A percentile compares a stretch with the other conserved stretches of the same genome.
phyloP scores from a whole-genome alignment of 64 coral and sea anemone genomes.

The Montipora cactus region DNA sequence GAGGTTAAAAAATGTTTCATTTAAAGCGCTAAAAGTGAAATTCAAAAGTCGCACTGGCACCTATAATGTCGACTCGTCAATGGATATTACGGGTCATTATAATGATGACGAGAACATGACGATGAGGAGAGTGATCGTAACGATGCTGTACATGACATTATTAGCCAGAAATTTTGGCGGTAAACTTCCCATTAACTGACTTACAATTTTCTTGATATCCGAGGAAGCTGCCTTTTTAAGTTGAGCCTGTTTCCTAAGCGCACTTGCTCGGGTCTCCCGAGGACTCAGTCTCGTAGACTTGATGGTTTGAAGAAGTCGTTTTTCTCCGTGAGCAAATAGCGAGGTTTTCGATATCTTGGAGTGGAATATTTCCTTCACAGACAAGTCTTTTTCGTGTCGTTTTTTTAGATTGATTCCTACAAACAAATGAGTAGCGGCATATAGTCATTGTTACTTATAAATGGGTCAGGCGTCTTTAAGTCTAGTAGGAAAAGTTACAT shows the following conservation, averaged over 20 bases:
- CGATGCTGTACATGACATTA: too few species aligned
- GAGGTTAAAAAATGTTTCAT: too few species aligned
- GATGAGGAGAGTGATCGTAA: too few species aligned
- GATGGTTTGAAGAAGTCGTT: background rate
- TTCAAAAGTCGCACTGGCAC: too few species aligned
- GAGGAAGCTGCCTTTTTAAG: background rate
- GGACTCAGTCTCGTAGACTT: background rate
- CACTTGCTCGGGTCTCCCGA: background rate
- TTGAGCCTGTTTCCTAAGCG: background rate
- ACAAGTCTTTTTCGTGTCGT: background rate
- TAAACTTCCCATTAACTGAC: background rate
- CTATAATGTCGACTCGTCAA: too few species aligned
- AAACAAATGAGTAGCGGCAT: background rate
- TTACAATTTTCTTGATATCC: background rate
- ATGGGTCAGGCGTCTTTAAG: too few species aligned
- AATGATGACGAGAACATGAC: too few species aligned
- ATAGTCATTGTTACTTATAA: too few species aligned
- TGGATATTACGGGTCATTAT: too few species aligned
- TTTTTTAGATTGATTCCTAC: background rate
- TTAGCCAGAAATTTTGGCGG: too few species aligned
- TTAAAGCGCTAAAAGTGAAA: too few species aligned
- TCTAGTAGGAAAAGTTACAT: too few species aligned
- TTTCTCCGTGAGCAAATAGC: background rate
- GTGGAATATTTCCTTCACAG: background rate
- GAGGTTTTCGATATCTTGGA: background rate